A percentile compares a stretch with the other conserved stretches of the same genome.
These are phyloP conservation scores for Sphaerophoria rueppellii DNA, from an alignment of 2,888 invertebrate genomes.

Conservation along the genomic window DNA sequence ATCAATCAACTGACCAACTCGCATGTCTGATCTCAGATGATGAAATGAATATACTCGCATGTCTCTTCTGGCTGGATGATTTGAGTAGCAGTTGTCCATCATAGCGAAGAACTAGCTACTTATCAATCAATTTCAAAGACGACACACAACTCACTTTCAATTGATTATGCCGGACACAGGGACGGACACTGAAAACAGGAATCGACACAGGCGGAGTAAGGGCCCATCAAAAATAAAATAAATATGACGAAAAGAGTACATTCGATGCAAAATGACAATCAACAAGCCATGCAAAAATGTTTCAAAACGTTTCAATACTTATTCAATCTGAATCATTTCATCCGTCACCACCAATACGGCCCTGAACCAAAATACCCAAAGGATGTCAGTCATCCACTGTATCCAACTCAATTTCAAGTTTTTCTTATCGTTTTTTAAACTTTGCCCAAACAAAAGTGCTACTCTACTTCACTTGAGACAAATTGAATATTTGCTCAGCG, in stretches of 20 bases:
- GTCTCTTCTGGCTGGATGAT: constrained; percentile 7
- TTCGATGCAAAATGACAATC: too few species aligned
- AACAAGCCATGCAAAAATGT: not conserved
- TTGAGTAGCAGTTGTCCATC: constrained; percentile 41
- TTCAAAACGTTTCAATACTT: not conserved
- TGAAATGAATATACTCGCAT: constrained; percentile 36
- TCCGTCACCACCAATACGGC: not conserved
- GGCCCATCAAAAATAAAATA: too few species aligned
- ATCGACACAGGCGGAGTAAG: too few species aligned
- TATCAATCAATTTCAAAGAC: constrained; percentile 66
- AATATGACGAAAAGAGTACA: too few species aligned
- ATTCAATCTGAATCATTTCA: not conserved
- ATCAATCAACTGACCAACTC: constrained; percentile 68
- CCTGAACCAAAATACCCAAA: constrained; percentile 17
- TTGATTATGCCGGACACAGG: constrained; percentile 43
- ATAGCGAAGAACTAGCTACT: constrained; percentile 34
- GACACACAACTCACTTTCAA: constrained; percentile 56
- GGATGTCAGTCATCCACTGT: constrained; percentile 53
- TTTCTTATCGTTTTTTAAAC: not conserved
- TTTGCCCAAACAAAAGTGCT: constrained; percentile 33
- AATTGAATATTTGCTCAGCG: constrained; percentile 64
- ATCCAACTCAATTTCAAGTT: constrained; percentile 47
- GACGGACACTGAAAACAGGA: not conserved
- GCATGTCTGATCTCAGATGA: not conserved
- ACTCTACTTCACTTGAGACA: constrained; percentile 68